Percentiles rank a stretch among this genome's conserved stretches.
Conservation (phyloP, 2,113 vertebrate genomes). For the Cervus canadensis region DNA sequence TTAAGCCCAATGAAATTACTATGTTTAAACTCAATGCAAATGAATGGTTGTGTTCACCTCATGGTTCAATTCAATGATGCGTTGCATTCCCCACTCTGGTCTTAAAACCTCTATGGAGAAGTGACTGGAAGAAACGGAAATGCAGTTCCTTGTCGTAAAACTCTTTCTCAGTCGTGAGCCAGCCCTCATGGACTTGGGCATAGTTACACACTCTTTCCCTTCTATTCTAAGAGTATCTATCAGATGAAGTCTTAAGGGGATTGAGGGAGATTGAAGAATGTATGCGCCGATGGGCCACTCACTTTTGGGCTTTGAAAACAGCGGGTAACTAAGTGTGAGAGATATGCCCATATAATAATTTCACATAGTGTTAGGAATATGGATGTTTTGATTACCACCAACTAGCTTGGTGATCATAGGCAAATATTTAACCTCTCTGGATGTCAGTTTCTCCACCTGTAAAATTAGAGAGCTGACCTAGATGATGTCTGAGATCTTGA, state of each 20-base stretch:
- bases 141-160: background rate
- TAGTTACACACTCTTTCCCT: background rate
- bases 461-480: background rate
- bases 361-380: background rate
- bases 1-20: background rate
- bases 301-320: conserved; percentile 12
- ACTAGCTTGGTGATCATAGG: background rate
- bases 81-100: background rate
- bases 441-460: background rate
- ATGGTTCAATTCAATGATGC: background rate
- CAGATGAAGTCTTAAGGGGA: background rate
- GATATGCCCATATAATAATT: background rate
- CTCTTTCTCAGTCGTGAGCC: background rate
- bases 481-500: background rate
- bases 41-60: background rate
- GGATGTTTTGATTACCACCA: background rate
- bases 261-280: background rate
- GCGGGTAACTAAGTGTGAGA: background rate
- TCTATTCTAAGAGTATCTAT: background rate
- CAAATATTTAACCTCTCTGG: background rate
- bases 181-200: background rate
- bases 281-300: background rate
- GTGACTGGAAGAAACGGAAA: background rate
- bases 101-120: background rate
- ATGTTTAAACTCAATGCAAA: background rate